Conservation (phyloP, 1,140 invertebrate genomes). For the Drosophila arizonae region DNA sequence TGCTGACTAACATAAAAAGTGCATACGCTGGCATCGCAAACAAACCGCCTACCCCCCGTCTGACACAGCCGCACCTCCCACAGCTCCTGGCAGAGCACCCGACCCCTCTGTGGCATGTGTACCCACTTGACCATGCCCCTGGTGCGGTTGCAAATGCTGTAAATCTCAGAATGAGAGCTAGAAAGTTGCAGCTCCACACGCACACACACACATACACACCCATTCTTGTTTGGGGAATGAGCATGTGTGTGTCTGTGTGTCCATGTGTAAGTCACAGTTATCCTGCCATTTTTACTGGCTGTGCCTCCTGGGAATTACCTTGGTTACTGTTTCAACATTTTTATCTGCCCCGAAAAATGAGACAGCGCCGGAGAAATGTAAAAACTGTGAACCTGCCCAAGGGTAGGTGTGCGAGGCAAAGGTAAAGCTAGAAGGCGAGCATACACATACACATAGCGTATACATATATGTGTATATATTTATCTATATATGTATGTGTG, state of each 20-base stretch:
- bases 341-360: constrained; percentile 54
- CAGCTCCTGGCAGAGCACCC: no score
- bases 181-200: constrained; percentile 14
- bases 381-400: constrained; percentile 9
- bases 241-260: constrained; percentile 9
- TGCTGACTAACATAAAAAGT: constrained; percentile 65
- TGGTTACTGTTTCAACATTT: constrained; percentile 76
- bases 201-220: no score
- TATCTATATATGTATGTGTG: constrained; percentile 8
- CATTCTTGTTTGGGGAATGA: not conserved
- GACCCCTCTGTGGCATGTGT: not conserved
- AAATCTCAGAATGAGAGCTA: constrained; percentile 47
- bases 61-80: no score
- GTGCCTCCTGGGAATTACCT: constrained; percentile 66
- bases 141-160: constrained; percentile 58
- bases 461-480: not conserved
- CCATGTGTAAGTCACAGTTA: constrained; percentile 26
- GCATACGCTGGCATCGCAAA: constrained; percentile 34
- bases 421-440: constrained; percentile 12
- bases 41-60: no score
- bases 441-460: not conserved
- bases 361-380: constrained; percentile 14
- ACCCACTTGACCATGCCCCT: constrained; percentile 9
- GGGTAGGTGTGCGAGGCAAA: not conserved
- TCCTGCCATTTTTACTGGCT: constrained; percentile 55